Evolutionary conservation across 2,888 invertebrate genomes (phyloP), one percentile per base, ranked within the genome.

Genomic region (Anaspis maculata): DNA sequence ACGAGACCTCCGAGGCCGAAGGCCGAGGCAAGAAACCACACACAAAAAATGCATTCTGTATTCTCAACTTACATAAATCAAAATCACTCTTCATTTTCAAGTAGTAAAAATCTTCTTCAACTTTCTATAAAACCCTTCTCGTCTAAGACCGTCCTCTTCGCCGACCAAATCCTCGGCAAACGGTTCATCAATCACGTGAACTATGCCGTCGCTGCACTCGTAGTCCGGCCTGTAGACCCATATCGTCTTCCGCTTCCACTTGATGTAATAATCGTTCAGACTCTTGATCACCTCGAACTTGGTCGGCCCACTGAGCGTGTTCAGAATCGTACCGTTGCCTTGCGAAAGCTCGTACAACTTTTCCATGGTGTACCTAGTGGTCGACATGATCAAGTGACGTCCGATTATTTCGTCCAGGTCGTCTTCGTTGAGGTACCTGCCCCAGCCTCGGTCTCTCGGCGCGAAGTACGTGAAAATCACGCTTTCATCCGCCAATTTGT

Each of bases 191-290:
- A 95, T 85, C 41, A 92, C 83, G 63, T 95, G 94, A 45, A 95
- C 88, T 47, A 91, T 83, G 22, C 95, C 95, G 62, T 95, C 91
- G 62, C 85, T 90, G 63, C 94, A 94, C 52, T 88, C 84, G 10
- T 94, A 89, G 64, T 95, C 89, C 1, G 92, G 83, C 41, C 91
- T 78, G 59, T 81, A 76, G 26, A 92, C 83, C 51, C 78, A 77
- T 46, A 90, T 82, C 72, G 77, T 77, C 57, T 77, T 77, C 35
- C 80, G 79, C 3, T 53, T 38, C 55, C 58, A 61, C 19, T 45
- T 44, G 3, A 62, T 44, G 28, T 45, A 52, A 32, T 51, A 56
- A 1, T 38, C 39, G 2, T 42, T 51, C 12, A 51, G 45, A 11
- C 45, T 46, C 22, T 49, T 35, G 1, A 45, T 29, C 4, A 56